A percentile compares a stretch with the other conserved stretches of the same genome.
phyloP scores from a whole-genome alignment of 2,888 invertebrate genomes.

The Scrobipalpa atriplicella region DNA sequence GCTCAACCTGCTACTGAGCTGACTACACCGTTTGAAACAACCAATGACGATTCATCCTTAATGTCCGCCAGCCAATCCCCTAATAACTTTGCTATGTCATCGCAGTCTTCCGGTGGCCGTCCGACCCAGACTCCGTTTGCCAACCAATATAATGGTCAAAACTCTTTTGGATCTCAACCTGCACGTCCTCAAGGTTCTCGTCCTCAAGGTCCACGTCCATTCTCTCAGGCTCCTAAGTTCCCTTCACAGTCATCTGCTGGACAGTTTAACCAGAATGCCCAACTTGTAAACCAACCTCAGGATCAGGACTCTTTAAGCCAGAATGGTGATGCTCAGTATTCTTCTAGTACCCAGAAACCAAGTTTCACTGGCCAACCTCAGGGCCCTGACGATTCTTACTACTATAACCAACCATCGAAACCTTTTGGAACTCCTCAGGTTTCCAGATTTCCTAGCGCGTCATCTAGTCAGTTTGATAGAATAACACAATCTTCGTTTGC shows the following conservation, averaged over 20 bases:
- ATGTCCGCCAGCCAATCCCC: not conserved
- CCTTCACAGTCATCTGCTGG: constrained; percentile 30
- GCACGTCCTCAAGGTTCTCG: constrained; percentile 27
- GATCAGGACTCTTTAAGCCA: constrained; percentile 35
- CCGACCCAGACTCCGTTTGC: constrained; percentile 34
- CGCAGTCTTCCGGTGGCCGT: constrained; percentile 25
- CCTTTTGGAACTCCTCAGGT: constrained; percentile 50
- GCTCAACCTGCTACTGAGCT: constrained; percentile 52
- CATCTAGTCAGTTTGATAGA: constrained; percentile 52
- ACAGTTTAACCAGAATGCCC: constrained; percentile 33
- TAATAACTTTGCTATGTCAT: constrained; percentile 23
- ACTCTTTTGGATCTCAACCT: constrained; percentile 31
- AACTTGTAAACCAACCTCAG: constrained; percentile 24
- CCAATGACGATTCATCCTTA: constrained; percentile 9
- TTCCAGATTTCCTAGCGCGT: constrained; percentile 46
- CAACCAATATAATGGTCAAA: constrained; percentile 27
- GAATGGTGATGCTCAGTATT: constrained; percentile 39
- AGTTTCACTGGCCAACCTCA: constrained; percentile 26
- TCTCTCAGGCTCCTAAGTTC: constrained; percentile 29
- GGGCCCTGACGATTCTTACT: constrained; percentile 52
- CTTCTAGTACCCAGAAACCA: constrained; percentile 45
- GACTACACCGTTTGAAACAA: constrained; percentile 56
- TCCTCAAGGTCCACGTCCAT: constrained; percentile 13
- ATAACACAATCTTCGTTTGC: constrained; percentile 37
- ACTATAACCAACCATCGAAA: constrained; percentile 60